A percentile compares a stretch with the other conserved stretches of the same genome.
phyloP scores from a whole-genome alignment of 1,140 invertebrate genomes.

The Hylyphantes graminicola region DNA sequence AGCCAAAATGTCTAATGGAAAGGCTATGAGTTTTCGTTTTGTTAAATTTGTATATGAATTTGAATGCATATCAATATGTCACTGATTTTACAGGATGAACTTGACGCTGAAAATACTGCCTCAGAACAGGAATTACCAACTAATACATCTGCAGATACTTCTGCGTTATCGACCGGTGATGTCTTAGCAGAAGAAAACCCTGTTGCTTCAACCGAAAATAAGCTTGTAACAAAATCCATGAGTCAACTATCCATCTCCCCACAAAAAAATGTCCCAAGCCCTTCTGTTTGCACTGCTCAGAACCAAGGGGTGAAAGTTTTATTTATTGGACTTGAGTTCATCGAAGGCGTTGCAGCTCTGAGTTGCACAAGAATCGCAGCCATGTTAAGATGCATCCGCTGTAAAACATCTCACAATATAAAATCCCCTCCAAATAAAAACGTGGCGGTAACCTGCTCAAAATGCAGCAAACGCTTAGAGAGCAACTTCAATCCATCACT shows the following conservation, averaged over 20 bases:
- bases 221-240: background rate
- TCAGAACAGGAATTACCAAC: too few species aligned
- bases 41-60: too few species aligned
- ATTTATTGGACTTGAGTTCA: constrained; percentile 65
- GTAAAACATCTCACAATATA: constrained; percentile 66
- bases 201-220: background rate
- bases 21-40: too few species aligned
- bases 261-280: background rate
- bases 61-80: too few species aligned
- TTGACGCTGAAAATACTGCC: too few species aligned
- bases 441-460: constrained; percentile 64
- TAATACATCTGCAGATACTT: too few species aligned
- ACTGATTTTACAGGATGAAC: too few species aligned
- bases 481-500: constrained; percentile 66
- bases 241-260: too few species aligned
- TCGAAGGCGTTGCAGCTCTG: constrained; percentile 65
- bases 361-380: constrained; percentile 63
- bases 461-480: constrained; percentile 65
- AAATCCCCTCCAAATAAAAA: constrained; percentile 62
- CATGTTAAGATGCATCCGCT: constrained; percentile 66
- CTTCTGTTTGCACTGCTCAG: background rate
- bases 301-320: constrained; percentile 65
- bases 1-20: too few species aligned
- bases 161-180: background rate
- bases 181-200: background rate